phyloP scores from a whole-genome alignment of 1,140 invertebrate genomes.

The Vollenhovia emeryi region DNA sequence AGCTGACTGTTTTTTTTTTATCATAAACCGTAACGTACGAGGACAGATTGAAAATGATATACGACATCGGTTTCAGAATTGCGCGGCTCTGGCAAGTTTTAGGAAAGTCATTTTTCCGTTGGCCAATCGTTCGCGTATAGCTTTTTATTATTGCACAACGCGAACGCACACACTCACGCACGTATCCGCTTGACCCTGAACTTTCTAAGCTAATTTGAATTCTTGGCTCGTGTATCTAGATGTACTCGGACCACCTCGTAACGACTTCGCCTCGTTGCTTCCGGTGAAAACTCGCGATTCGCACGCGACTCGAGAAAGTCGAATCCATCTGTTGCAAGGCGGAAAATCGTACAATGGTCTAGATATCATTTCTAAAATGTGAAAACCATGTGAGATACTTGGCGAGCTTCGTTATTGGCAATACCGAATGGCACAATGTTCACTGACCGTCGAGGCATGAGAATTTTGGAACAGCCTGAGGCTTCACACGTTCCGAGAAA shows the following conservation, averaged over 20 bases:
- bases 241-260: conserved; percentile 61
- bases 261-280: conserved; percentile 43
- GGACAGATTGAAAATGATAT: background rate
- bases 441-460: background rate
- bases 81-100: background rate
- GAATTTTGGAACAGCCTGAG: conserved; percentile 4
- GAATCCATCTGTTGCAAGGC: background rate
- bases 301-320: conserved; percentile 16
- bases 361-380: background rate
- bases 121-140: background rate
- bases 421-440: background rate
- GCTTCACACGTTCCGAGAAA: conserved; percentile 19
- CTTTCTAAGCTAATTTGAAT: conserved; percentile 80
- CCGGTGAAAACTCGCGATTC: conserved; percentile 53
- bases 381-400: background rate
- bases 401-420: background rate
- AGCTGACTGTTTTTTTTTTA: background rate
- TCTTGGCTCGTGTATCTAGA: conserved; percentile 67
- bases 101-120: background rate
- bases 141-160: background rate
- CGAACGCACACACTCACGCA: conserved; percentile 30
- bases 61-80: background rate
- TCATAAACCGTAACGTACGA: background rate
- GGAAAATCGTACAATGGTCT: conserved; percentile 1
- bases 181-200: conserved; percentile 77